Conservation (phyloP, 2,888 invertebrate species). For the Drosophila leonis region DNA sequence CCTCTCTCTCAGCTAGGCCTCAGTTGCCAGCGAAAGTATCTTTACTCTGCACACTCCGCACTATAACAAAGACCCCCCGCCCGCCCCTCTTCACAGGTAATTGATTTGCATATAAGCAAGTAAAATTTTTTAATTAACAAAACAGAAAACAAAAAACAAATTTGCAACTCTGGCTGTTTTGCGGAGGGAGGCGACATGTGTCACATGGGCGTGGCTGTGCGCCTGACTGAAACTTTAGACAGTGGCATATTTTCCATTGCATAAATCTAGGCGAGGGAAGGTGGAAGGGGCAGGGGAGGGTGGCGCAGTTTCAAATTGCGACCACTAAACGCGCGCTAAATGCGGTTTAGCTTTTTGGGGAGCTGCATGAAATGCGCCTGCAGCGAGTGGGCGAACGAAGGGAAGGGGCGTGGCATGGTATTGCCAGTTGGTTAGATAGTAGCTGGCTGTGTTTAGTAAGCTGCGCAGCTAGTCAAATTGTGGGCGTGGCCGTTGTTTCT, state of each 20-base stretch:
- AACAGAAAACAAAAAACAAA: constrained; percentile 43
- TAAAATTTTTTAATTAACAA: constrained; percentile 73
- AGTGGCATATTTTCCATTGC: constrained; percentile 72
- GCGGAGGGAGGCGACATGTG: constrained; percentile 21
- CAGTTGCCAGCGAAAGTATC: constrained; percentile 15
- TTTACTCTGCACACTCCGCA: background rate
- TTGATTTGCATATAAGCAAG: constrained; percentile 78
- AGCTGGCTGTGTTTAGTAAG: constrained; percentile 60
- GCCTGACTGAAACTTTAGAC: constrained; percentile 63
- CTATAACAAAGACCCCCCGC: background rate
- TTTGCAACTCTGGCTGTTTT: constrained; percentile 30
- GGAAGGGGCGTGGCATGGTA: constrained; percentile 19
- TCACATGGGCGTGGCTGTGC: constrained; percentile 32
- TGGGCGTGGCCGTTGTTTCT: constrained; percentile 14
- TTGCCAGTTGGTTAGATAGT: constrained; percentile 30
- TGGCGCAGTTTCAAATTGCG: constrained; percentile 48
- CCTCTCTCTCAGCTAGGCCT: background rate
- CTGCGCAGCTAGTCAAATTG: constrained; percentile 62
- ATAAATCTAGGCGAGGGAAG: constrained; percentile 46
- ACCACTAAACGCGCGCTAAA: constrained; percentile 80
- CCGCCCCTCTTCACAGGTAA: constrained; percentile 50
- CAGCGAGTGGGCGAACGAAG: background rate
- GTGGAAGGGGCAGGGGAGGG: background rate
- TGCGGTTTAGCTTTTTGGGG: constrained; percentile 73
- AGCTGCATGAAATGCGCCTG: constrained; percentile 72